Conservation (phyloP, 2,888 invertebrate species). For the Nysson spinosus region DNA sequence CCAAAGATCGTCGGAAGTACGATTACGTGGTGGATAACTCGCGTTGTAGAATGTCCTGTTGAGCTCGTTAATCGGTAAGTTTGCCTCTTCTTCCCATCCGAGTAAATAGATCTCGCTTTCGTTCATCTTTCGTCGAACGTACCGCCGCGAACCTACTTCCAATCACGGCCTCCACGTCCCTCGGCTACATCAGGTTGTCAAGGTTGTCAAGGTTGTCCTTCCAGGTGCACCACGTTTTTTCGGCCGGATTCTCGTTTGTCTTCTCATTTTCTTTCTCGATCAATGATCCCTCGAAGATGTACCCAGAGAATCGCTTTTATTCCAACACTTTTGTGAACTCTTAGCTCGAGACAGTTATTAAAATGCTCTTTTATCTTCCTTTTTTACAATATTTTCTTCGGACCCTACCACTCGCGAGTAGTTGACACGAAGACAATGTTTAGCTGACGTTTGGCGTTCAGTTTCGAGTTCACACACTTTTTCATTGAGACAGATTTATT, state of each 20-base stretch:
- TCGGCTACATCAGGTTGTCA: slow-evolving; percentile 54
- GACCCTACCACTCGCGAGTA: no score
- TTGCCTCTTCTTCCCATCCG: slow-evolving; percentile 68
- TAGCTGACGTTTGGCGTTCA: no score
- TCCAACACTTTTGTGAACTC: no score
- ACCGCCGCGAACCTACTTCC: slow-evolving; percentile 21
- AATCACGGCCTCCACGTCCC: slow-evolving; percentile 9
- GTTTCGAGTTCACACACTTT: no score
- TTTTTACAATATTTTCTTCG: no score
- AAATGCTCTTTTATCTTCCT: not conserved
- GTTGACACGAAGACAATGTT: no score
- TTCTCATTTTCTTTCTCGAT: slow-evolving; percentile 52
- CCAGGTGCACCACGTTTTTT: slow-evolving; percentile 50
- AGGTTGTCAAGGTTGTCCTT: slow-evolving; percentile 55
- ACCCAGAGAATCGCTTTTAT: no score
- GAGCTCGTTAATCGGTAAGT: slow-evolving; percentile 54
- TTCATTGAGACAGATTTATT: no score
- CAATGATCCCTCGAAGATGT: no score
- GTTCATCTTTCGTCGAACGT: slow-evolving; percentile 65
- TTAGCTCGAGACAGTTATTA: not conserved
- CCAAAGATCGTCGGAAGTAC: slow-evolving; percentile 68
- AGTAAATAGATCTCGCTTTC: slow-evolving; percentile 71
- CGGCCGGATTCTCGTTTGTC: slow-evolving; percentile 48
- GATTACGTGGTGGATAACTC: slow-evolving; percentile 58
- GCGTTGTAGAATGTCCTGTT: slow-evolving; percentile 65